These are phyloP conservation scores for Cataglyphis albicans DNA, from an alignment of 2,888 invertebrate genomes.

Conservation along the genomic window DNA sequence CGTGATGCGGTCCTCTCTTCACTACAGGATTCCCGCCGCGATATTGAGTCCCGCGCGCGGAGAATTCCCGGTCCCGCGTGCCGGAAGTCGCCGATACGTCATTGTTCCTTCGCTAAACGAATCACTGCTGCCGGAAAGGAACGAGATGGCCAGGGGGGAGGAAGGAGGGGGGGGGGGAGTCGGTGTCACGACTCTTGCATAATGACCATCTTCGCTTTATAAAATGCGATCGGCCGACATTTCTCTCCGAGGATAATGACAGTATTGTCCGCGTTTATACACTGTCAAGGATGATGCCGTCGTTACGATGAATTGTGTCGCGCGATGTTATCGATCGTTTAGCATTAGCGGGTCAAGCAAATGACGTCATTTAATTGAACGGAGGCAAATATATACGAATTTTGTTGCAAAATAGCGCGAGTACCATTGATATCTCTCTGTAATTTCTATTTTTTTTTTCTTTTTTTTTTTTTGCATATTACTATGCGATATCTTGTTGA, in stretches of 20 bases:
- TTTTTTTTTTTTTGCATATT: not conserved
- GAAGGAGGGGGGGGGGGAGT: not conserved
- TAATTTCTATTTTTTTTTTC: not conserved
- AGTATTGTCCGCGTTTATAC: not conserved
- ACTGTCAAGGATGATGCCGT: slow-evolving; percentile 14
- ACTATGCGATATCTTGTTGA: not conserved
- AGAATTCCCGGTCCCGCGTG: slow-evolving; percentile 64
- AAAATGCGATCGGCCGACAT: slow-evolving; percentile 34
- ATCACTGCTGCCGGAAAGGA: slow-evolving; percentile 57
- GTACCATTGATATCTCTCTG: too few species aligned
- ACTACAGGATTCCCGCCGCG: slow-evolving; percentile 72
- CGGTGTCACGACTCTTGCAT: slow-evolving; percentile 43
- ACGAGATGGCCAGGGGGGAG: not conserved
- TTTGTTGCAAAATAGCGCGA: not conserved
- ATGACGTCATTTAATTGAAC: not conserved
- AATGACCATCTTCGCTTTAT: slow-evolving; percentile 36
- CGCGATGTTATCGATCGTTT: slow-evolving; percentile 19
- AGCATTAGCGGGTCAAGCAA: not conserved
- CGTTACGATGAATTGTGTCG: not conserved
- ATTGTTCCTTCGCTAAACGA: slow-evolving; percentile 73
- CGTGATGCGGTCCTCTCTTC: slow-evolving; percentile 75
- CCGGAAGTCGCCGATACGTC: slow-evolving; percentile 79
- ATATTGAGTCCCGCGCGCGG: slow-evolving; percentile 52
- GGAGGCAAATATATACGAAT: not conserved
- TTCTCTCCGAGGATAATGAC: slow-evolving; percentile 1